Conservation (phyloP, 2,888 invertebrate genomes). For the Drosophila siamana region DNA sequence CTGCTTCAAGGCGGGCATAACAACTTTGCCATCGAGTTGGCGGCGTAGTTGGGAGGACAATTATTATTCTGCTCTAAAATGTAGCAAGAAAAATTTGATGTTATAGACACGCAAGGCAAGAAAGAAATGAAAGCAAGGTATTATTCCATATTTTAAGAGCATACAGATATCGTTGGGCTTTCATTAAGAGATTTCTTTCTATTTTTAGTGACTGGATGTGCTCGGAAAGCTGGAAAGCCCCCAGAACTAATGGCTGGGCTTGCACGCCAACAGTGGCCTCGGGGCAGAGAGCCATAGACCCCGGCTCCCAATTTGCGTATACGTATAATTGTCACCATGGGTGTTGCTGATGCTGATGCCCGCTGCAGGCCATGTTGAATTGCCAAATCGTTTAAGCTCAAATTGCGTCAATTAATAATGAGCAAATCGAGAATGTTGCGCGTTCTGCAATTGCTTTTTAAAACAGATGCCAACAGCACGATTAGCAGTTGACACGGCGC, state of each 20-base stretch:
- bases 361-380: constrained; percentile 55
- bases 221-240: constrained; percentile 23
- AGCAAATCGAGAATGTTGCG: constrained; percentile 41
- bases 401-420: constrained; percentile 75
- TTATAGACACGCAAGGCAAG: too few species aligned
- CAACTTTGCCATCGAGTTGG: not conserved
- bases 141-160: not conserved
- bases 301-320: constrained; percentile 39
- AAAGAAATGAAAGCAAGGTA: too few species aligned
- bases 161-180: constrained; percentile 2
- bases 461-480: constrained; percentile 70
- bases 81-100: too few species aligned
- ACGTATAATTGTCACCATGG: constrained; percentile 82
- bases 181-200: constrained; percentile 2
- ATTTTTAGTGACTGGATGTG: constrained; percentile 18
- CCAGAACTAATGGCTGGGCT: constrained; percentile 53
- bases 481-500: constrained; percentile 65
- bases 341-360: constrained; percentile 59
- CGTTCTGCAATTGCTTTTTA: constrained; percentile 57
- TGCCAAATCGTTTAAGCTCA: constrained; percentile 73
- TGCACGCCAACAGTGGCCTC: constrained; percentile 52
- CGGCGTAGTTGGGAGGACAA: not conserved
- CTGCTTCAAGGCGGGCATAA: constrained; percentile 1
- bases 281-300: constrained; percentile 45
- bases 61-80: too few species aligned